phyloP scores from a whole-genome alignment of 2,797 vertebrate species.

The Rhynchonycteris naso region DNA sequence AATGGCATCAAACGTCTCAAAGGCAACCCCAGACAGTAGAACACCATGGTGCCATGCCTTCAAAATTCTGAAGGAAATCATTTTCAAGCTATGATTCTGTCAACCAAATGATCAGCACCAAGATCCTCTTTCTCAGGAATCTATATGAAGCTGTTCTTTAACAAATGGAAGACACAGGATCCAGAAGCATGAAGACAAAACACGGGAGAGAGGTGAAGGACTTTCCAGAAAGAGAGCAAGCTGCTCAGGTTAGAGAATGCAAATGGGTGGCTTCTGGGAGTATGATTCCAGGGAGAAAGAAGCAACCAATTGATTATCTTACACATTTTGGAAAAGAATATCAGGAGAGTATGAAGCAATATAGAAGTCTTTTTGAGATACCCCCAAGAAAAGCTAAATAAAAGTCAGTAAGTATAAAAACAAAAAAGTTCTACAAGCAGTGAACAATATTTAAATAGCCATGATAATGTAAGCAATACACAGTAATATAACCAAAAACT shows the following conservation, averaged over 20 bases:
- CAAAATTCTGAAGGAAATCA: background rate
- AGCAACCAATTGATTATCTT: background rate
- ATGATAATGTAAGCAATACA: background rate
- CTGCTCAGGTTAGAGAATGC: background rate
- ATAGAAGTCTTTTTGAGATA: background rate
- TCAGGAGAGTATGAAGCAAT: background rate
- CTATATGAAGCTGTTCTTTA: background rate
- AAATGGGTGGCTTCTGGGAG: background rate
- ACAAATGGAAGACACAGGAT: background rate
- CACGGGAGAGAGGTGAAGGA: background rate
- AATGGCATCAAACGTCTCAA: background rate
- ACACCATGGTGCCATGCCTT: background rate
- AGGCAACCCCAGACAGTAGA: background rate
- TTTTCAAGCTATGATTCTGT: background rate
- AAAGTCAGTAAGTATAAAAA: conserved; percentile 8
- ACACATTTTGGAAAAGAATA: background rate
- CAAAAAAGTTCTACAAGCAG: background rate
- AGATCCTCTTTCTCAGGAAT: background rate
- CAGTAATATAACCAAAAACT: background rate
- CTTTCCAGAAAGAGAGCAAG: background rate
- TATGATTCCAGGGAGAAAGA: background rate
- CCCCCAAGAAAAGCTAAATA: background rate
- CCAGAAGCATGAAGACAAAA: background rate
- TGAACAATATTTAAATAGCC: background rate
- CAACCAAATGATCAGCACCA: background rate